Evolutionary conservation across 2,797 vertebrate genomes (phyloP), one percentile per base, ranked within the genome.

Genomic region (Odontamblyopus rebecca): DNA sequence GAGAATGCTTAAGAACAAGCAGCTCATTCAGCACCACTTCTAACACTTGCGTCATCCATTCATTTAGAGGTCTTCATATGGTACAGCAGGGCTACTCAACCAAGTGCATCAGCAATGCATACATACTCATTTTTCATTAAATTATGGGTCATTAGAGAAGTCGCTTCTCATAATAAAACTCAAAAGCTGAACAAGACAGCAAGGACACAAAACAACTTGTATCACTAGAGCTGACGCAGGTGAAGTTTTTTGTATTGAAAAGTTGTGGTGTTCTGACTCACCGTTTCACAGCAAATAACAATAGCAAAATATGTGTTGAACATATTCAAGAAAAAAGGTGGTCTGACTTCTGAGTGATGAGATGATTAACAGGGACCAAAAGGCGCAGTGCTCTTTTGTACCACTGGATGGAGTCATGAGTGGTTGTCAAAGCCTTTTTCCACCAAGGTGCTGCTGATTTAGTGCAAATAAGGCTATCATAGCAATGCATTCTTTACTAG

Each of bases 31-130:
- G 81, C 85, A 82, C 77, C 82, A 85, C 83, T 85, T 81, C 76
- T 89, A 79, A 90, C 88, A 87, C 88, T 77, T 91, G 87, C 84
- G 84, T 92, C 89, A 92, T 80, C 87, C 82, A 74, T 85, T 78
- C 89, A 66, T 27, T 63, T 32, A 13, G 38, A 12, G 62, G 38
- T 86, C 90, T 87, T 91, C 88, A 91, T 77, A 77, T 65, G 68
- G 75, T 84, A 85, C 82, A 88, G 84, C 84, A 79, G 86, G 86
- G 76, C 78, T 71, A 73, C 71, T 86, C 81, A 78, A 84, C 61
- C 73, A 75, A 67, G 77, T 62, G 82, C 62, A 61, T 82, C 79
- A 68, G 75, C 72, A 67, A 48, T 0, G 23, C 44, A 51, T 51
- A 48, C 38, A 64, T 16, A 29, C 16, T n/a, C 4, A 50, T 66